Evolutionary conservation across 2,113 vertebrate species (phyloP).

Genomic region (Artemisiospiza belli): DNA sequence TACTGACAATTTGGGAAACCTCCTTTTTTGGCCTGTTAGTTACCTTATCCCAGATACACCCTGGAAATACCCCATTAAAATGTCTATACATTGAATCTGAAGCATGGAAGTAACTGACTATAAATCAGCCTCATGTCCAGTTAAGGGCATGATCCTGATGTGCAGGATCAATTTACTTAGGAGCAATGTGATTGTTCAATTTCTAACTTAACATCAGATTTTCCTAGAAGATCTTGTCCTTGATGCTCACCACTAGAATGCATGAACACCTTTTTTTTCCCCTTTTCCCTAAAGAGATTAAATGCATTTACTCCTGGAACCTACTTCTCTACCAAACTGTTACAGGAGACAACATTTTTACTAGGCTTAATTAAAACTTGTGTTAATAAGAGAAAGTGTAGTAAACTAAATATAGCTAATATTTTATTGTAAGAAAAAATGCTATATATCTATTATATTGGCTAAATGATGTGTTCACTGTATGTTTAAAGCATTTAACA

Average conservation of each 20-base stretch:
- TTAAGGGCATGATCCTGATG: background rate
- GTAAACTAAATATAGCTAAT: background rate
- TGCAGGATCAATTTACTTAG: background rate
- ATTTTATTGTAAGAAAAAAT: background rate
- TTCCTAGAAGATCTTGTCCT: background rate
- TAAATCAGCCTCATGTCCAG: background rate
- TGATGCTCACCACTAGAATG: background rate
- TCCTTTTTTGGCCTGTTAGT: background rate
- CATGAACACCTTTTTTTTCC: background rate
- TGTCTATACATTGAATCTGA: background rate
- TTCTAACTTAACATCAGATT: background rate
- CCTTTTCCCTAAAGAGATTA: slow-evolving; percentile 28
- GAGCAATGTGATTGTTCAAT: background rate
- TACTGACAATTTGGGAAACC: background rate
- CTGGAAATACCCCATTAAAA: background rate
- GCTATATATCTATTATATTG: background rate
- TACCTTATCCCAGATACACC: background rate
- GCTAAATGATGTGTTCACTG: background rate
- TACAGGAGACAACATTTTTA: slow-evolving; percentile 46
- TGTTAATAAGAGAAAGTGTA: slow-evolving; percentile 34
- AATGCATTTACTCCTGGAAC: slow-evolving; percentile 40
- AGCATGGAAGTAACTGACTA: no score
- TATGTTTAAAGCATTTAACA: background rate
- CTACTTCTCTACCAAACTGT: slow-evolving; percentile 41
- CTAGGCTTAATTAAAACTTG: slow-evolving; percentile 61